Percentiles rank a stretch among this genome's conserved stretches.
phyloP scores from a whole-genome alignment of 2,797 vertebrate genomes.

The Sebastes minor region DNA sequence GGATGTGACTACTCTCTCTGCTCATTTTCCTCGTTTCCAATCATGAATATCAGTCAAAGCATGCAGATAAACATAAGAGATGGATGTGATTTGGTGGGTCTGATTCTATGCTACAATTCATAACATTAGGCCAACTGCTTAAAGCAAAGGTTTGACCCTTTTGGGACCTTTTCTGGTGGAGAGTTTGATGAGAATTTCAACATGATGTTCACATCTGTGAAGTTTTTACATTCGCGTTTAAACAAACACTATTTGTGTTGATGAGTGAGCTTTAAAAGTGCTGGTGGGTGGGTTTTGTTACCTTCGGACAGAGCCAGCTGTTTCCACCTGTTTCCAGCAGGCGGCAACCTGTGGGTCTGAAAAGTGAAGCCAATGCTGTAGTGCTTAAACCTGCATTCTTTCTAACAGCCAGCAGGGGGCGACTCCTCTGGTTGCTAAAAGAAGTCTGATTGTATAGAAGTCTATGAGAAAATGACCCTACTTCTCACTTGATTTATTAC shows the following conservation, averaged over 20 bases:
- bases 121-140: too few relatives aligned
- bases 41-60: slow-evolving; percentile 10
- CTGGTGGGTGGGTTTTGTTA: not conserved
- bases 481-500: too few relatives aligned
- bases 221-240: not conserved
- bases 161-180: not conserved
- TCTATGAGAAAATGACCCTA: too few relatives aligned
- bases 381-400: too few relatives aligned
- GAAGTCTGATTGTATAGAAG: too few relatives aligned
- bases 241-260: not conserved
- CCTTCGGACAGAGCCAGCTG: not conserved
- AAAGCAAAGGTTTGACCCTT: not conserved
- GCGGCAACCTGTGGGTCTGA: not conserved
- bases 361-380: too few relatives aligned
- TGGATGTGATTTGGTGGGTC: not conserved
- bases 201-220: not conserved
- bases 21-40: slow-evolving; percentile 20
- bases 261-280: not conserved
- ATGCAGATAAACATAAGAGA: not conserved
- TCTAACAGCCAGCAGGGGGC: too few relatives aligned
- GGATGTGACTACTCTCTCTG: slow-evolving; percentile 25
- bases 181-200: not conserved
- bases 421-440: too few relatives aligned
- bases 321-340: too few relatives aligned
- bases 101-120: too few relatives aligned